Evolutionary conservation across 2,113 vertebrate genomes (phyloP), one percentile per base, ranked within the genome.

Genomic region (Solea senegalensis): DNA sequence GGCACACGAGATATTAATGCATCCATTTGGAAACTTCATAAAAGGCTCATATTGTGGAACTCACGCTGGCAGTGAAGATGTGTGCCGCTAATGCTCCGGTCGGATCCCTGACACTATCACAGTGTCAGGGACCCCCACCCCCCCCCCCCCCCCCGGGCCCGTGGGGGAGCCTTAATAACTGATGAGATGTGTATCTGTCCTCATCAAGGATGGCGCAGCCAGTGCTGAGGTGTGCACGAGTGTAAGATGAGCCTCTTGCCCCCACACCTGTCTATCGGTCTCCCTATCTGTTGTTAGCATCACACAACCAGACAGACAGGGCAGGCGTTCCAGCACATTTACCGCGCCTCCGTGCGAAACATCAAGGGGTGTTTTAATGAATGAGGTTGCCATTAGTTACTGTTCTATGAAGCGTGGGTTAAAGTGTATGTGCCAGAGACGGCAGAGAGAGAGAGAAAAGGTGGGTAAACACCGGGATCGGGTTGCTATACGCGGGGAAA

Each of bases 361-460:
- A 88, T 88, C 85, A 89, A 89, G 88, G 81, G 84, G 80, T 69
- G 83, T 83, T 90, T 90, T 92, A 91, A 92, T 91, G 90, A 92
- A 92, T 82, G 83, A 91, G 90, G 91, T 93, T 93, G 90, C 92
- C 84, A 89, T 90, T 94, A 93, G 93, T 93, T 92, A 93, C 91
- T 91, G 90, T 84, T 92, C 89, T 87, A 69, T 86, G 83, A 90
- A 89, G 91, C 88, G 60, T 87, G 77, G n/a, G 65, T 84, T 67
- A 69, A 84, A 83, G 72, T 65, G 84, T 71, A 56, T 61, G 52
- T 78, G 81, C 80, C 46, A 58, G 54, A 34, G 45, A 48, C 12
- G 45, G 10, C 4, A 48, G 61, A 70, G 61, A 70, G 66, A 21
- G 55, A 73, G 68, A 43, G 56, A 69, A 50, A 46, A 5, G 73